Conservation (phyloP, 30 jellyfish, hydroid and myxozoan genomes). For the Aurelia aurita region DNA sequence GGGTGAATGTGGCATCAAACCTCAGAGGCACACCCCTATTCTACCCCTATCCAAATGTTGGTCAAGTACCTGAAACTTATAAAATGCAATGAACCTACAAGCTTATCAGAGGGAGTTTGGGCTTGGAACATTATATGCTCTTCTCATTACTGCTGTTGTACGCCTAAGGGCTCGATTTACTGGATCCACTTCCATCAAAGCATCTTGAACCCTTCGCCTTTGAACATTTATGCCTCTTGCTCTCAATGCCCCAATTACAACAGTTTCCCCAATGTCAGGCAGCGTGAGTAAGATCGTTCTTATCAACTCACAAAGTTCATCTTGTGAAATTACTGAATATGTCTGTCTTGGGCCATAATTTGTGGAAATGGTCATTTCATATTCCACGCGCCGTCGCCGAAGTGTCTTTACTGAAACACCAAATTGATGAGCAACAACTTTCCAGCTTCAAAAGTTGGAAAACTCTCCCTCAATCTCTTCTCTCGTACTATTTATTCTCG, state of each 20-base stretch:
- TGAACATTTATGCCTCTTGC: constrained; percentile 3
- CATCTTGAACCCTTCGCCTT: not conserved
- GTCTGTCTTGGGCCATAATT: not conserved
- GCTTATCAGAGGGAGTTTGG: not conserved
- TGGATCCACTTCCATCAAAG: constrained; percentile 4
- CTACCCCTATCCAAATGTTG: too few relatives aligned
- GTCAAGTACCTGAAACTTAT: too few relatives aligned
- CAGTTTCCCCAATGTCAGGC: constrained; percentile 5
- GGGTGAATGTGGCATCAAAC: too few relatives aligned
- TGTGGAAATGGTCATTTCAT: not conserved
- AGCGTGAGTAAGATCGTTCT: not conserved
- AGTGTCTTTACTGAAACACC: not conserved
- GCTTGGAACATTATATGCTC: not conserved
- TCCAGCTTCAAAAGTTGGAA: not conserved
- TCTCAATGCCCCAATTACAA: constrained; percentile 1
- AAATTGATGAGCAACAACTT: not conserved
- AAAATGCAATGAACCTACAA: too few relatives aligned
- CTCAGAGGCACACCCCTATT: too few relatives aligned
- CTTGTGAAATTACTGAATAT: not conserved
- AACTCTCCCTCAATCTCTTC: not conserved
- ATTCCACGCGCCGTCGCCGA: constrained; percentile 7
- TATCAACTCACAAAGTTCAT: not conserved
- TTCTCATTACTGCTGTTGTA: not conserved
- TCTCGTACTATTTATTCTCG: not conserved
- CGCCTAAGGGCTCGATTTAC: not conserved